Evolutionary conservation across 2,797 vertebrate species (phyloP).

Genomic region (Notamacropus eugenii): DNA sequence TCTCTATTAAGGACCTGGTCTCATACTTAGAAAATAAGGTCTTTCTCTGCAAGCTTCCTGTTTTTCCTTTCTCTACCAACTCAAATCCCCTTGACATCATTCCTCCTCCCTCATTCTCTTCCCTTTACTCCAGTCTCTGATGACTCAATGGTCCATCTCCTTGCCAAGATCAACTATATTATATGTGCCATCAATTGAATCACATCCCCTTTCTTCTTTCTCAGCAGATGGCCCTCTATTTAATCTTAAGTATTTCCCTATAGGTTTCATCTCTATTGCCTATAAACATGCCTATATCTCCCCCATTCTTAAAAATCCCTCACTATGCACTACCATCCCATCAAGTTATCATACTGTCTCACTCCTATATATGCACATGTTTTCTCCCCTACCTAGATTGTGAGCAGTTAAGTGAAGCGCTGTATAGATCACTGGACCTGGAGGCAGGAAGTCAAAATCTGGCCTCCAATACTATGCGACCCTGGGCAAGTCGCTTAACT

Average conservation of each 20-base stretch:
- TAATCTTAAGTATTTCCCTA: not conserved
- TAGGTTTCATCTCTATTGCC: not conserved
- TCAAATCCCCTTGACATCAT: not conserved
- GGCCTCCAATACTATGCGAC: not conserved
- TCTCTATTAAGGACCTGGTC: not conserved
- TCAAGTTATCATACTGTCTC: not conserved
- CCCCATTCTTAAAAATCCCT: not conserved
- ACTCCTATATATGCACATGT: not conserved
- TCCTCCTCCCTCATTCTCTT: not conserved
- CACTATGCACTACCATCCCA: not conserved
- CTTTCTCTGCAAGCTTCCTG: not conserved
- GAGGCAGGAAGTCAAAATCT: not conserved
- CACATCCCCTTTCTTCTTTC: not conserved
- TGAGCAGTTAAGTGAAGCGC: not conserved
- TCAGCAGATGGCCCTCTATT: not conserved
- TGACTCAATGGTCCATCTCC: not conserved
- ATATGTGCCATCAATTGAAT: not conserved
- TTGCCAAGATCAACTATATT: not conserved
- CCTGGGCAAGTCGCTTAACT: not conserved
- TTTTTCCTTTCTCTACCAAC: not conserved
- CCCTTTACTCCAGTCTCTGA: not conserved
- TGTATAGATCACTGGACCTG: not conserved
- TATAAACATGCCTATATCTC: not conserved
- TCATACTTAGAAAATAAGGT: not conserved
- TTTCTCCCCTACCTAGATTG: not conserved